A percentile compares a stretch with the other conserved stretches of the same genome.
Evolutionary conservation across 92 coral and sea anemone species (phyloP).

Genomic region (Meandrina meandrites): DNA sequence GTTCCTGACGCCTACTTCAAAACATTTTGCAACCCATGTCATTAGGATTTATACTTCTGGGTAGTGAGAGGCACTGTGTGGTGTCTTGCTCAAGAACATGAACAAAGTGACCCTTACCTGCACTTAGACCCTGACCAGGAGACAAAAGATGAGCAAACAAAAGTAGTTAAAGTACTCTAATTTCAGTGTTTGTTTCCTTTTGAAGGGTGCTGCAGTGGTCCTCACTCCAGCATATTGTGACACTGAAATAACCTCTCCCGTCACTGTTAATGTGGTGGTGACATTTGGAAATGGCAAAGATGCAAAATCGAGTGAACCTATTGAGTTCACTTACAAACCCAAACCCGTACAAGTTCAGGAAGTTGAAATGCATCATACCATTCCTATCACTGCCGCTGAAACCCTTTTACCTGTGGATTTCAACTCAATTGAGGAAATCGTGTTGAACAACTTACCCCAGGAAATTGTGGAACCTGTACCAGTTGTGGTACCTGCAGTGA

Average conservation of each 20-base stretch:
- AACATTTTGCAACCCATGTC: too few relatives aligned
- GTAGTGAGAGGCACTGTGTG: too few relatives aligned
- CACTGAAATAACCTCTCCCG: slow-evolving; percentile 82
- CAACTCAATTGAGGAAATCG: slow-evolving; percentile 25
- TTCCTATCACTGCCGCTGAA: slow-evolving; percentile 23
- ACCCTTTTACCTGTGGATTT: slow-evolving; percentile 20
- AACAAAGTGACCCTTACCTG: too few relatives aligned
- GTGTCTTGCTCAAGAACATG: too few relatives aligned
- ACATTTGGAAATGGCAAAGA: slow-evolving; percentile 73
- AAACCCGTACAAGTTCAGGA: slow-evolving; percentile 42
- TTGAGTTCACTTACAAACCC: slow-evolving; percentile 94
- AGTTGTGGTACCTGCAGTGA: slow-evolving; percentile 42
- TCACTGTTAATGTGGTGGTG: slow-evolving; percentile 90
- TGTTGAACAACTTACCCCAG: slow-evolving; percentile 19
- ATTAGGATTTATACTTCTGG: too few relatives aligned
- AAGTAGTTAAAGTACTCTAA: background rate
- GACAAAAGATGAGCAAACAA: background rate
- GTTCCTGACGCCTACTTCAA: too few relatives aligned
- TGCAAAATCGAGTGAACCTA: slow-evolving; percentile 90
- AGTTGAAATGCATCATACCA: slow-evolving; percentile 44
- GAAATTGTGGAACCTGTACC: slow-evolving; percentile 31
- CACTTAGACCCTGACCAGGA: too few relatives aligned
- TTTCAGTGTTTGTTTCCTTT: background rate
- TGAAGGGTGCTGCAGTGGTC: slow-evolving; percentile 95
- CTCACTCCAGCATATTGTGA: slow-evolving; percentile 83